Conservation (phyloP, 2,888 invertebrate species). For the Gryllus longicercus region DNA sequence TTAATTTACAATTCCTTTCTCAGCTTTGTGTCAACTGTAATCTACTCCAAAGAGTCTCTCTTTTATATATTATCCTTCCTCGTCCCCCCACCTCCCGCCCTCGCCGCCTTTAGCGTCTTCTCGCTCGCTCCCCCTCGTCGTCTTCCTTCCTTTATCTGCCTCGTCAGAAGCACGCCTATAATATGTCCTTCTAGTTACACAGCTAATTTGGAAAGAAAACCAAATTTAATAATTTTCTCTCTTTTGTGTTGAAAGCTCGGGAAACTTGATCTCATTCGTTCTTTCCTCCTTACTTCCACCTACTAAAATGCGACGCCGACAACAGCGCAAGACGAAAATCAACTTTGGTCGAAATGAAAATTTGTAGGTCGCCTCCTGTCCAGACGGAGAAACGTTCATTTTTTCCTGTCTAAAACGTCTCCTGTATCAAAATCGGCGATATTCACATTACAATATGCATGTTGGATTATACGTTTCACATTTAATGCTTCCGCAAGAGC, state of each 20-base stretch:
- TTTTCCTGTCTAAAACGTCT: too few relatives aligned
- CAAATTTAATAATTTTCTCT: slow-evolving; percentile 35
- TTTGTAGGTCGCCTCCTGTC: neutral
- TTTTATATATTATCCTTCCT: slow-evolving; percentile 26
- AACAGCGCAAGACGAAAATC: slow-evolving; percentile 2
- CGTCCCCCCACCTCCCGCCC: slow-evolving; percentile 24
- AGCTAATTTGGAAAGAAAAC: slow-evolving; percentile 34
- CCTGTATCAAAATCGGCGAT: too few relatives aligned
- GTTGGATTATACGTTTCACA: too few relatives aligned
- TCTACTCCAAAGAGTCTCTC: slow-evolving; percentile 35
- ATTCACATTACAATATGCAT: too few relatives aligned
- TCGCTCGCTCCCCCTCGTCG: slow-evolving; percentile 31
- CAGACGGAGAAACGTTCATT: too few relatives aligned
- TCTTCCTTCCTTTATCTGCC: slow-evolving; percentile 29
- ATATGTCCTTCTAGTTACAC: slow-evolving; percentile 34
- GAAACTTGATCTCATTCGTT: slow-evolving; percentile 31
- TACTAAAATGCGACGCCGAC: neutral
- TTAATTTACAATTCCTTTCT: slow-evolving; percentile 38
- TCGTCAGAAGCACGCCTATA: slow-evolving; percentile 32
- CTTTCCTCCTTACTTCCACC: slow-evolving; percentile 4
- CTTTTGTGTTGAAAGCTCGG: slow-evolving; percentile 32
- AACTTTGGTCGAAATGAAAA: neutral
- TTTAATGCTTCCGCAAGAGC: too few relatives aligned
- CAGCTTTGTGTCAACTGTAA: slow-evolving; percentile 38
- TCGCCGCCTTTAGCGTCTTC: neutral